Percentiles rank a stretch among this genome's conserved stretches.
These are phyloP conservation scores for Tenthredo mesomela DNA, from an alignment of 2,888 invertebrate genomes.

Conservation along the genomic window DNA sequence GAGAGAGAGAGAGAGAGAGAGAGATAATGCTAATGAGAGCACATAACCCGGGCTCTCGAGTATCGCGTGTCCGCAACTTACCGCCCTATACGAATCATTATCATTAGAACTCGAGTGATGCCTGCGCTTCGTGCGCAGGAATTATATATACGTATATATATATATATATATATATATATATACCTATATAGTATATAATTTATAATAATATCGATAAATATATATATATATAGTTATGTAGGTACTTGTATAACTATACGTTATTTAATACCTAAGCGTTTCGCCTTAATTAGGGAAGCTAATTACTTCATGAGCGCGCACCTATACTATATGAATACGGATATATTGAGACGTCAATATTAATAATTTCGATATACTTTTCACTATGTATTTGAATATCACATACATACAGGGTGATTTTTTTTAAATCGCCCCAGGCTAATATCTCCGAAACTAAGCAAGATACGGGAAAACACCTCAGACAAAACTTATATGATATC, in stretches of 20 bases:
- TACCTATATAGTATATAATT: too few relatives aligned
- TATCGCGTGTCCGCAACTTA: constrained; percentile 38
- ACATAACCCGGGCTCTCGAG: constrained; percentile 15
- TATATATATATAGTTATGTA: background rate
- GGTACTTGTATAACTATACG: background rate
- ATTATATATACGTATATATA: background rate
- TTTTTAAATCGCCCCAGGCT: too few relatives aligned
- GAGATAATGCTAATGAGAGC: constrained; percentile 28
- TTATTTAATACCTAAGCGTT: background rate
- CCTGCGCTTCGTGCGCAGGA: background rate
- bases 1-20: background rate
- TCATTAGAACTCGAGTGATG: constrained; percentile 29
- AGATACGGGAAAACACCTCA: too few relatives aligned
- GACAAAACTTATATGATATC: too few relatives aligned
- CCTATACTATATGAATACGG: too few relatives aligned
- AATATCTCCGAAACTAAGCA: too few relatives aligned
- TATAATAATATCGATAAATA: background rate
- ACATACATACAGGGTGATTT: too few relatives aligned
- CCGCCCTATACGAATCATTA: constrained; percentile 21
- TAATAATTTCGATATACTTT: background rate
- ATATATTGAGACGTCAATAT: background rate
- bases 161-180: background rate
- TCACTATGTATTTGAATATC: background rate
- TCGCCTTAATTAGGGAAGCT: constrained; percentile 17
- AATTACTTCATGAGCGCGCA: background rate